Conservation (phyloP, 2,113 vertebrate genomes). For the Laticauda colubrina region DNA sequence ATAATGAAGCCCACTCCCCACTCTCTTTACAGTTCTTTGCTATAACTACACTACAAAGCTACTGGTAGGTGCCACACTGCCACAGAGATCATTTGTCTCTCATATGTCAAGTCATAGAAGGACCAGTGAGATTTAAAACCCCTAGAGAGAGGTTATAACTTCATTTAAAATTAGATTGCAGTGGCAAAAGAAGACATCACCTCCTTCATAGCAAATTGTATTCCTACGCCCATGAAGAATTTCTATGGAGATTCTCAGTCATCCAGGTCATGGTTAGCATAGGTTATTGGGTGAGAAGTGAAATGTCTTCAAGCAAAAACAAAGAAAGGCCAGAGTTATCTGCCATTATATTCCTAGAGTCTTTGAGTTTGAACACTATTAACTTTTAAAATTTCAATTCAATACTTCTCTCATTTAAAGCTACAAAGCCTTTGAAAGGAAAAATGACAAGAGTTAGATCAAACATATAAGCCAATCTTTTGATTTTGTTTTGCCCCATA, state of each 20-base stretch:
- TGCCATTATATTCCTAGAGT: neutral
- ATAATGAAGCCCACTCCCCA: neutral
- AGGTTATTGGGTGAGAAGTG: neutral
- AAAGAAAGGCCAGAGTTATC: neutral
- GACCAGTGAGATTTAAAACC: neutral
- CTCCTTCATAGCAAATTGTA: neutral
- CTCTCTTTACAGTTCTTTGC: neutral
- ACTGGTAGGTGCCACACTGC: neutral
- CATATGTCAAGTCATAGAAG: neutral
- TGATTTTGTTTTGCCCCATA: neutral
- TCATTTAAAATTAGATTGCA: neutral
- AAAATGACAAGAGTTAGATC: neutral
- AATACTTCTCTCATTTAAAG: neutral
- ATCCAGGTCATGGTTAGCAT: neutral
- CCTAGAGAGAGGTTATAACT: neutral
- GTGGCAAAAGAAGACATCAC: neutral
- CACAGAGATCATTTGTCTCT: neutral
- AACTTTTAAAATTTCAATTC: constrained; percentile 2
- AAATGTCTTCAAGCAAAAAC: neutral
- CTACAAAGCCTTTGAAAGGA: neutral
- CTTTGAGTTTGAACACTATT: neutral
- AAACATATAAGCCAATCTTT: neutral
- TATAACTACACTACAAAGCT: neutral
- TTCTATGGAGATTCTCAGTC: neutral
- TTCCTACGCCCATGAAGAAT: neutral